Base-by-base conservation (phyloP, 92 coral and sea anemone genomes). In the Palythoa grandiflora region DNA sequence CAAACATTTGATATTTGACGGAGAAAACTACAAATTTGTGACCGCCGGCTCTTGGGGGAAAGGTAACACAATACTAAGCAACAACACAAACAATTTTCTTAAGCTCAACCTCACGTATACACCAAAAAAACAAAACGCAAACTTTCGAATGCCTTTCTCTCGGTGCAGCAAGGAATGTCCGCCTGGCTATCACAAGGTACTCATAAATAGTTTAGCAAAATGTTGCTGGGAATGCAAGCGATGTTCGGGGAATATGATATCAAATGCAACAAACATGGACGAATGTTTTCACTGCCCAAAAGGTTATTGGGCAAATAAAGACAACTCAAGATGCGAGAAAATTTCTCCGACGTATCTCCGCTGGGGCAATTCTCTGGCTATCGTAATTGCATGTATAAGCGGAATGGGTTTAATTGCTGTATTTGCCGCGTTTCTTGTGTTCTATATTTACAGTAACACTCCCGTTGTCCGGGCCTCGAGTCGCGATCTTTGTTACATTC, bases 381-480 rank as follows among this genome's bases (percentile, higher is more conserved):
- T 96, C 4, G 80, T 90, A 1, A 93, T 94, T 59, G 80, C 83
- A 13, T 70, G 93, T 9, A 83, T 90, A 37, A 89, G 93, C 19
- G 98, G 95, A 12, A 72, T 84, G 10, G 98, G 98, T 4, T 19
- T 93, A 11, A 54, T 88, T 1, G 84, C 89, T 1, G 94, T 91
- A 2, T 20, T 90, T 68, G 90, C 87, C 44, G 83, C 94, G 38
- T 94, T 93, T 37, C 61, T 73, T 9, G 93, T 96, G 4, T 94
- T 95, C 57, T 86, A 88, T 38, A 20, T 91, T 21, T 89, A 93
- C 44, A 91, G 98, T 20, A 83, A 92, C n/a, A 95, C 96, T 4
- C 98, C 98, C 11, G 96, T 96, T 12, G 98, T 96, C 1, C 91
- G 91, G 12, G 98, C 98, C 1, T 96, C 98, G 3, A 95, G 98